Base-by-base conservation (phyloP, 2,113 vertebrate genomes). In the Procapra przewalskii region DNA sequence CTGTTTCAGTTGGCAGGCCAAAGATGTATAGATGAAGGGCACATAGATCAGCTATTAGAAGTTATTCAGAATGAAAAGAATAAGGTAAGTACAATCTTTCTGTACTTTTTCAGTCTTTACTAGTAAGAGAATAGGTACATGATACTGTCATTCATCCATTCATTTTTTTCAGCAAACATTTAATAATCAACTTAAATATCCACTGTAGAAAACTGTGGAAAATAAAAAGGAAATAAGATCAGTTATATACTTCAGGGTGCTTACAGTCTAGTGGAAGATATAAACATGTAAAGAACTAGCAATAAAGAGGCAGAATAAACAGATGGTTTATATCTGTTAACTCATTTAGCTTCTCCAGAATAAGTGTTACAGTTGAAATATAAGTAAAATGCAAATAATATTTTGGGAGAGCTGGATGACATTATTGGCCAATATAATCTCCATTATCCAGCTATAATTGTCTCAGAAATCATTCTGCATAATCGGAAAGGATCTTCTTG, bases 41-140 rank as follows among this genome's bases (percentile, higher is more conserved):
- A 99, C 97, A 97, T 98, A 79, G 98, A 98, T 23, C 99, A 99
- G 91, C 99, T 99, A 59, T 98, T 99, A 96, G 99, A 99, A 97
- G 99, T 99, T 85, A 98, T 99, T 96, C 97, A 99, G 97, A 99
- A 99, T 98, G 99, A 99, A 93, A 99, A 99, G 98, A 99, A 99
- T 98, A 99, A 99, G 99, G 99, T 99, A 89, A 98, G 98, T 97
- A 54, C 14, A 75, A 33, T 79, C 54, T 88, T 92, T 90, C 45
- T 90, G 36, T 85, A 91, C 64, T 96, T 97, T 81, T 84, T 96
- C 40, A 88, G 50, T 48, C 29, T 95, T 85, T 80, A 59, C 19
- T 93, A 43, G 52, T 21, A 96, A 92, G 75, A 79, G 40, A 93
- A 86, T 48, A 94, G 45, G 45, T 33, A 60, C 16, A 23, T 90